Evolutionary conservation across 2,113 vertebrate species (phyloP), one percentile per base, ranked within the genome.

Genomic region (Tragelaphus buxtoni): DNA sequence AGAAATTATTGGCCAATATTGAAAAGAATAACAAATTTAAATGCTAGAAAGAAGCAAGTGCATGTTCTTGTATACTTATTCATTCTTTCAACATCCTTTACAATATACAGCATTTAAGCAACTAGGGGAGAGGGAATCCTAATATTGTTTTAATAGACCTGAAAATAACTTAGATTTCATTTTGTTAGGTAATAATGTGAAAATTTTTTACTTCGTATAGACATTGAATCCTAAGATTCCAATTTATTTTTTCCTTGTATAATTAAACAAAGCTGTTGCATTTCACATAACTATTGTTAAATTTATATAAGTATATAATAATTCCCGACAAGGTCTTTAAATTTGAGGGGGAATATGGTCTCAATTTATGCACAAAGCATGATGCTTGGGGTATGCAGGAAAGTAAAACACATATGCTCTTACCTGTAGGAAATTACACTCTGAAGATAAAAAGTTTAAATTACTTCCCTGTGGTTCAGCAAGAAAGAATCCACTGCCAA

Each of bases 161-260:
- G 10, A 94, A 94, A 95, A 69, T 65, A 77, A 82, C 32, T 80
- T 58, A 56, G 4, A 92, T 69, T 81, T 89, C 24, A 81, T 85
- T 94, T 84, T 76, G 12, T 79, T 95, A 91, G 5, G 42, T 76
- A 96, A 95, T 85, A 86, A 42, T 58, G 42, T 85, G 28, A 95
- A 91, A n/a, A 82, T 76, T 76, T 6, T 69, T 89, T 69, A 76
- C 55, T 96, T 91, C 24, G 28, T 56, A 85, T 24, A 11, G 7
- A 55, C 22, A 93, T 53, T 60, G 7, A 91, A 85, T 32, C 28
- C 82, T 61, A 72, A 84, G 2, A 80, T 91, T 87, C 47, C 92
- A 76, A 55, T 51, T 65, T 94, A 7, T 32, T 96, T 90, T 95
- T 82, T 83, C 51, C 53, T 90, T 90, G 22, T 69, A 61, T 30